Evolutionary conservation across 2,797 vertebrate species (phyloP), one percentile per base, ranked within the genome.

Genomic region (Halcyon chelicuti): DNA sequence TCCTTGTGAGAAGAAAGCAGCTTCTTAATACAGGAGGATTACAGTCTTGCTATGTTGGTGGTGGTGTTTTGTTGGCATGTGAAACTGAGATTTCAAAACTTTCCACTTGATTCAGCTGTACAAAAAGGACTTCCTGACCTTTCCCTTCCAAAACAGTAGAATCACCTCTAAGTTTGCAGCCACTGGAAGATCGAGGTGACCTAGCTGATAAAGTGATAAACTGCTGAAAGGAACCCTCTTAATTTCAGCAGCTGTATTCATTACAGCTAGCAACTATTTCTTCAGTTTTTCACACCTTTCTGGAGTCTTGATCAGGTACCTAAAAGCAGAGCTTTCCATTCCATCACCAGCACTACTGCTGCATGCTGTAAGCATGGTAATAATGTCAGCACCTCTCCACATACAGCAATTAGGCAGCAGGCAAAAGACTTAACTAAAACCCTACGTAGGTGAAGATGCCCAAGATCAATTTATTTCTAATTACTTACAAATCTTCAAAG

Each of bases 21-120:
- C 42, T 86, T 93, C 20, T 49, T 88, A 77, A 82, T 83, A 54
- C 40, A 44, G 5, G 85, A 86, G 93, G 74, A 86, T 95, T 93
- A 79, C 73, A 57, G 74, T 87, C 78, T 54, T 66, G 75, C 63
- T 82, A 18, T 80, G 88, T 5, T 86, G 52, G 0, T 86, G 49
- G 10, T 78, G 67, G 77, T 90, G 71, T 72, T 94, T 91, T 70
- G 76, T 77, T 88, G 51, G 70, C 73, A 66, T 39, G 71, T 93
- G 91, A 94, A 93, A 95, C 63, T 70, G 79, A 88, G 83, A 46
- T 94, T 94, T 95, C 60, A 71, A 70, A 95, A 94, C 74, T 92
- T 97, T 92, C 91, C 86, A n/a, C 80, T 94, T 67, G 54, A 65
- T 93, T 95, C 77, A 87, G 52, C 80, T 61, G 49, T 57, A 54